phyloP scores from a whole-genome alignment of 2,888 invertebrate species.

The Julus scanicus region DNA sequence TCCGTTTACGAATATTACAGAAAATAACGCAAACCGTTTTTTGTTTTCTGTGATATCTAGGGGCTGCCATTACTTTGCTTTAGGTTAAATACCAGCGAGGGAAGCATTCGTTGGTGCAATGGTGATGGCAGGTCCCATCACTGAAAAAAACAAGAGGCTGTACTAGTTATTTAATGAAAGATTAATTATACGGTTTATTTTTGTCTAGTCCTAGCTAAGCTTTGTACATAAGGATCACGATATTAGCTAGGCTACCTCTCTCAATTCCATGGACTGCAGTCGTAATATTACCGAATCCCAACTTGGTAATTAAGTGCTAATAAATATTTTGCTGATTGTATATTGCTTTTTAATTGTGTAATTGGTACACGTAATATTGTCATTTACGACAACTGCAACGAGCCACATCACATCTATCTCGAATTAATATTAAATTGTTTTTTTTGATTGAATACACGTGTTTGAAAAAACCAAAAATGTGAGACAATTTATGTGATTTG shows the following conservation, averaged over 20 bases:
- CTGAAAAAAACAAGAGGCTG: background rate
- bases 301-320: slow-evolving; percentile 15
- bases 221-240: background rate
- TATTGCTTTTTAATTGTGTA: background rate
- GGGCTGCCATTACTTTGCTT: background rate
- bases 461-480: no score
- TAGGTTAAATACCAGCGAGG: no score
- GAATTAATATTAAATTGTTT: no score
- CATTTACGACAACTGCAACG: no score
- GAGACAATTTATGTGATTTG: no score
- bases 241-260: background rate
- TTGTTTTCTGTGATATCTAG: background rate
- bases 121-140: background rate
- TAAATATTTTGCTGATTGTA: background rate
- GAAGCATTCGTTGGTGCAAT: no score
- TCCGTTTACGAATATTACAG: background rate
- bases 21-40: background rate
- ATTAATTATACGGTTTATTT: slow-evolving; percentile 9
- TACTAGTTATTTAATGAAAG: background rate
- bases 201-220: background rate
- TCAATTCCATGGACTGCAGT: background rate
- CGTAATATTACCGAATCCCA: background rate
- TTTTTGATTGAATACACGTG: no score
- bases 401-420: no score
- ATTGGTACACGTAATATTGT: background rate